phyloP scores from a whole-genome alignment of 2,888 invertebrate genomes.

The Mythimna pallens region DNA sequence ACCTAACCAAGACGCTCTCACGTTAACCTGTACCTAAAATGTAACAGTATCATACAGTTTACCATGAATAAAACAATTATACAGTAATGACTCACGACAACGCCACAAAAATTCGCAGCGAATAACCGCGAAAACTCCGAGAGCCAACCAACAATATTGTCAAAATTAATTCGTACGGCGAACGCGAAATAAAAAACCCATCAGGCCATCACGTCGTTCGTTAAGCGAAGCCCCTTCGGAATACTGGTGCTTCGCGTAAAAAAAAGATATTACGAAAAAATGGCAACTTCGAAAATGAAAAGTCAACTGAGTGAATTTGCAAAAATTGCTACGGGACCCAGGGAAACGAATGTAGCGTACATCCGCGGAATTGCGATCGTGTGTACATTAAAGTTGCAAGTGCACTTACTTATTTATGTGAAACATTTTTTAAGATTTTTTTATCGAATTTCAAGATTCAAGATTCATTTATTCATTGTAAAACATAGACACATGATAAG shows the following conservation, averaged over 20 bases:
- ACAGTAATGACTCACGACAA: slow-evolving; percentile 6
- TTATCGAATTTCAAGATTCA: too few relatives aligned
- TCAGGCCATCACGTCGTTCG: slow-evolving; percentile 68
- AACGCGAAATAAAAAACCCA: slow-evolving; percentile 68
- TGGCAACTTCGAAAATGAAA: slow-evolving; percentile 73
- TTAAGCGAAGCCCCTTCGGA: slow-evolving; percentile 69
- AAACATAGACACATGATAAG: too few relatives aligned
- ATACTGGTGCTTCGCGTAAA: slow-evolving; percentile 55
- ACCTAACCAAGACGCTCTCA: background rate
- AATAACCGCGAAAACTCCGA: slow-evolving; percentile 20
- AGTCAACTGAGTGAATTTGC: slow-evolving; percentile 80
- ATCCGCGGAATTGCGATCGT: slow-evolving; percentile 37
- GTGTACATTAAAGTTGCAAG: slow-evolving; percentile 42
- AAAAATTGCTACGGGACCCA: slow-evolving; percentile 81
- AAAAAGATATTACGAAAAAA: slow-evolving; percentile 64
- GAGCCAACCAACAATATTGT: slow-evolving; percentile 47
- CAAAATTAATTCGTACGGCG: slow-evolving; percentile 57
- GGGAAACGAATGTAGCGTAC: slow-evolving; percentile 59
- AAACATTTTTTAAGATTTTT: background rate
- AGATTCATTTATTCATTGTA: too few relatives aligned
- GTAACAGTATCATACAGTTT: background rate
- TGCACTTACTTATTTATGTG: slow-evolving; percentile 13
- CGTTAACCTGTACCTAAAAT: background rate
- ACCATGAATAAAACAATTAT: slow-evolving; percentile 9
- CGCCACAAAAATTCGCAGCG: slow-evolving; percentile 1